phyloP scores from a whole-genome alignment of 2,888 invertebrate species.

The Meteorus cinctellus region DNA sequence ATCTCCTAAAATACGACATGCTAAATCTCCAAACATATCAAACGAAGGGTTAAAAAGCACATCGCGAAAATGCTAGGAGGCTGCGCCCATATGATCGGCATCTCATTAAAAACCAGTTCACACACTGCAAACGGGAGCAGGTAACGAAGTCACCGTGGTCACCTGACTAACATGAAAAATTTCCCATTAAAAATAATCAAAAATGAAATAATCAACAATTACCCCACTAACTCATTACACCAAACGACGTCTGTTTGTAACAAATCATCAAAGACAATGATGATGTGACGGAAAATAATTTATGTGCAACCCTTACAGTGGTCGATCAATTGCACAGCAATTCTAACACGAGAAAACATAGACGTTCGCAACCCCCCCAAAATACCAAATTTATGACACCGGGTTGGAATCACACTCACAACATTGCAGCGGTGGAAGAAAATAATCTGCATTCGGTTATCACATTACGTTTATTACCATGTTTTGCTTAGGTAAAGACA shows the following conservation, averaged over 20 bases:
- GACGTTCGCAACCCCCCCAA: constrained; percentile 5
- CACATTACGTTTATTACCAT: constrained; percentile 3
- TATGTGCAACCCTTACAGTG: not conserved
- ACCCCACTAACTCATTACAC: not conserved
- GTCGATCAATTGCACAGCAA: constrained; percentile 17
- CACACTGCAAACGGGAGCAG: constrained; percentile 49
- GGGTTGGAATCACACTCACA: constrained; percentile 6
- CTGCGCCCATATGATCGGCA: constrained; percentile 65
- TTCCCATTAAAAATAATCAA: not conserved
- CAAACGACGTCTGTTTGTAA: not conserved
- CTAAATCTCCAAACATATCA: constrained; percentile 17
- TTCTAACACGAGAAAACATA: constrained; percentile 6
- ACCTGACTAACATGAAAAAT: constrained; percentile 20
- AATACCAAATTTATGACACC: constrained; percentile 12
- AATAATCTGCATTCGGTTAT: not conserved
- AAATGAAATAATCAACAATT: not conserved
- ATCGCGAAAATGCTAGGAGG: constrained; percentile 49
- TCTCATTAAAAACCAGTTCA: constrained; percentile 61
- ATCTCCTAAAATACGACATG: not conserved
- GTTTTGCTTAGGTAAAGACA: constrained; percentile 15
- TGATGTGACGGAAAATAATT: not conserved
- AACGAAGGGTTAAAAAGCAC: constrained; percentile 41
- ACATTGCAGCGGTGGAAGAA: not conserved
- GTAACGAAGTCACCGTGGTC: constrained; percentile 32
- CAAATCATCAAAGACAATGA: not conserved